Conservation (phyloP, 2,888 invertebrate species). For the Agrotis segetum region DNA sequence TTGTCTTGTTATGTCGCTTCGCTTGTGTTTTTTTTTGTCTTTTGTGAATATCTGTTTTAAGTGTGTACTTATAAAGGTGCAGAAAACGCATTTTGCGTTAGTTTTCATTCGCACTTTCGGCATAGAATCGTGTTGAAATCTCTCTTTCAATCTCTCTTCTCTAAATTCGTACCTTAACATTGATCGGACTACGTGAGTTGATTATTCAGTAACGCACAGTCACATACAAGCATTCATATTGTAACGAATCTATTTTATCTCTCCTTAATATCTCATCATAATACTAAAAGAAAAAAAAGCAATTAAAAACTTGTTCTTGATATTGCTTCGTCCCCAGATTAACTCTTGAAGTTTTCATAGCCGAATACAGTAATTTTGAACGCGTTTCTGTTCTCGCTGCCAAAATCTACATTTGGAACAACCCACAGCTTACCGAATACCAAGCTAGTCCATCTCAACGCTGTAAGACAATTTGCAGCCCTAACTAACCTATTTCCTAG, state of each 20-base stretch:
- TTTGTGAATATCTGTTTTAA: conserved; percentile 10
- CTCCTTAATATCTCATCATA: no score
- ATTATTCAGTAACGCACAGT: no score
- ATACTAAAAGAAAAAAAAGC: no score
- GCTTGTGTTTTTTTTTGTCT: conserved; percentile 35
- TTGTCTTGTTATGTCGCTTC: conserved; percentile 46
- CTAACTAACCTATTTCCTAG: conserved; percentile 38
- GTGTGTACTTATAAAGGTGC: no score
- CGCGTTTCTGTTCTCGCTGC: not conserved
- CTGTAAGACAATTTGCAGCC: conserved; percentile 47
- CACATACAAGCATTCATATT: no score
- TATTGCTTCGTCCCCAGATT: no score
- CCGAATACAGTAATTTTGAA: not conserved
- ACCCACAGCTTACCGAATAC: not conserved
- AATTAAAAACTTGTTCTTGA: no score
- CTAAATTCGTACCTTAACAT: not conserved
- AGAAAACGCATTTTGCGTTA: not conserved
- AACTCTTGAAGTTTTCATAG: no score
- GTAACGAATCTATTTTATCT: no score
- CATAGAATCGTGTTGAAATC: not conserved
- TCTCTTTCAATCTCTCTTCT: not conserved
- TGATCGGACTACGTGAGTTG: not conserved
- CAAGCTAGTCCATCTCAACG: not conserved
- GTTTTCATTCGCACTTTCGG: not conserved
- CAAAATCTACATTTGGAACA: not conserved